Conservation (phyloP, 2,113 vertebrate species). For the Zosterops pallidus region DNA sequence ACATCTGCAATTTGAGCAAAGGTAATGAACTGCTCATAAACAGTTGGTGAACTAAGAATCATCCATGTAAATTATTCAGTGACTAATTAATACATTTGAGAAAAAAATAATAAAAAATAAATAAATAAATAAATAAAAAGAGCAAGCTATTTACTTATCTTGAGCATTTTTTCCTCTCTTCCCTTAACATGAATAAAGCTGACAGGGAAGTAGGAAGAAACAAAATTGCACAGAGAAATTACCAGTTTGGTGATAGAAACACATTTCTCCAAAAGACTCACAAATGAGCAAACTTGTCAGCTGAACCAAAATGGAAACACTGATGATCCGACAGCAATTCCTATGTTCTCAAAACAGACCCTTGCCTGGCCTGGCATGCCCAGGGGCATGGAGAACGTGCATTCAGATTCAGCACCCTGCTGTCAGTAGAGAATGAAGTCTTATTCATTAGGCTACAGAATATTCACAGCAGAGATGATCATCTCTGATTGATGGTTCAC, state of each 20-base stretch:
- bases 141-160: background rate
- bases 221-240: background rate
- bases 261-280: background rate
- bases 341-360: background rate
- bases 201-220: background rate
- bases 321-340: background rate
- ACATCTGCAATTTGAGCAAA: background rate
- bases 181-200: background rate
- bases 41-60: background rate
- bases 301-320: background rate
- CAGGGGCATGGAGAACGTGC: background rate
- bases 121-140: background rate
- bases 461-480: background rate
- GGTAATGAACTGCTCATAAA: background rate
- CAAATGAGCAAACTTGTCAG: background rate
- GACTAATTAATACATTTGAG: background rate
- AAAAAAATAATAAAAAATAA: background rate
- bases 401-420: background rate
- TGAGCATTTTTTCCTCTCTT: rapidly evolving
- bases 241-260: background rate
- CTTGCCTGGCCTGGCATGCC: background rate
- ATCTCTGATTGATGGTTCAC: background rate
- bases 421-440: background rate
- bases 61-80: background rate
- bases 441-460: background rate